These are phyloP conservation scores for Hydrotaea diabolus DNA, from an alignment of 2,888 invertebrate species.

Conservation along the genomic window DNA sequence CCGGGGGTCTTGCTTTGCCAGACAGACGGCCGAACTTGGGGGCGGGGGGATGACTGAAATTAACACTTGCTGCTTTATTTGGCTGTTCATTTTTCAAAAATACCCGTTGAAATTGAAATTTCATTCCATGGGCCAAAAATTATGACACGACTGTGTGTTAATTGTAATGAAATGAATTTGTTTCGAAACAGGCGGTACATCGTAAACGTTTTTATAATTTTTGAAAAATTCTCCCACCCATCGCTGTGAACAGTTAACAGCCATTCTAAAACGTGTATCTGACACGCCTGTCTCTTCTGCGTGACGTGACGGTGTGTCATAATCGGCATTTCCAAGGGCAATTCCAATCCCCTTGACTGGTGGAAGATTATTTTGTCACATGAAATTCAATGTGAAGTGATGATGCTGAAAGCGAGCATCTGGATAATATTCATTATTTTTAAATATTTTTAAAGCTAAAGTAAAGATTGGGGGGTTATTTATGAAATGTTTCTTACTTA, in stretches of 20 bases:
- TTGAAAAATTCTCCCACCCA: not conserved
- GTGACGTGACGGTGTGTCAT: not conserved
- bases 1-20: constrained; percentile 13
- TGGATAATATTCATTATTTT: not conserved
- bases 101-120: constrained; percentile 34
- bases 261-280: not conserved
- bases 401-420: constrained; percentile 16
- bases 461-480: constrained; percentile 71
- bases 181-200: constrained; percentile 14
- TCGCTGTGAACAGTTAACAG: not conserved
- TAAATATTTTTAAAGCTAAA: not conserved
- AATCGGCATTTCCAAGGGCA: not conserved
- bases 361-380: constrained; percentile 63
- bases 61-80: constrained; percentile 43
- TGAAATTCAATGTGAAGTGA: constrained; percentile 64
- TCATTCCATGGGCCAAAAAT: constrained; percentile 10
- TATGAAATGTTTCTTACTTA: no score
- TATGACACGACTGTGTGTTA: constrained; percentile 10
- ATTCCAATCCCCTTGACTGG: not conserved
- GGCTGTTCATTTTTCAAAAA: constrained; percentile 53
- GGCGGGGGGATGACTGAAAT: constrained; percentile 44
- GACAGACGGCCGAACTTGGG: no score
- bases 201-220: not conserved
- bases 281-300: constrained; percentile 1
- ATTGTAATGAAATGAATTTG: constrained; percentile 22